Percentiles rank a stretch among this genome's conserved stretches.
These are phyloP conservation scores for Lycopodina hypogea DNA, from an alignment of 37 sponge, comb jelly and placozoan genomes.

Conservation along the genomic window DNA sequence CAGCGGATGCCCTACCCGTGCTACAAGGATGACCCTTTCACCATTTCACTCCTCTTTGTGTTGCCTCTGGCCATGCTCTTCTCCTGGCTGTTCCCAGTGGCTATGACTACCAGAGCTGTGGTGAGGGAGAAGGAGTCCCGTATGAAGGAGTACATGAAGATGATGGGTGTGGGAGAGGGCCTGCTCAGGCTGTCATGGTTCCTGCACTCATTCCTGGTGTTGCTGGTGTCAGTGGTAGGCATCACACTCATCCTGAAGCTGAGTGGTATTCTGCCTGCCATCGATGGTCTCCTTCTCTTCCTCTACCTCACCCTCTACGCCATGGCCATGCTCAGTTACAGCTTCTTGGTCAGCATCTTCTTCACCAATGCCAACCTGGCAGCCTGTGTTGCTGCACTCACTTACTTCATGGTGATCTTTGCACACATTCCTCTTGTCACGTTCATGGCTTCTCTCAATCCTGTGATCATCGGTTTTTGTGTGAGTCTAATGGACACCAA, in stretches of 20 bases:
- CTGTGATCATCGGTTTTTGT: background rate
- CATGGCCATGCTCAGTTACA: constrained; percentile 37
- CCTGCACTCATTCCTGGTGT: background rate
- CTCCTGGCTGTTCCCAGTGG: constrained; percentile 88
- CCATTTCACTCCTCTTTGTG: constrained; percentile 25
- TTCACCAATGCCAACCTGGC: constrained; percentile 91
- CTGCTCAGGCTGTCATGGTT: constrained; percentile 84
- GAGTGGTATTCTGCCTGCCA: constrained; percentile 22
- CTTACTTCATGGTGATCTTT: constrained; percentile 82
- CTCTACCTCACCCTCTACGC: constrained; percentile 62
- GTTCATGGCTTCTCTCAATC: constrained; percentile 21
- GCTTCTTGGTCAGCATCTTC: constrained; percentile 75
- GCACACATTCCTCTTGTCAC: constrained; percentile 24
- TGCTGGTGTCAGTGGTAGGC: constrained; percentile 42
- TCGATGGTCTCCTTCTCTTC: constrained; percentile 40
- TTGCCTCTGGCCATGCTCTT: constrained; percentile 81
- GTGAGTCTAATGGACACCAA: no score
- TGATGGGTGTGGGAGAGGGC: constrained; percentile 80
- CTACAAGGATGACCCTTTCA: constrained; percentile 73
- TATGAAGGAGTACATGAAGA: constrained; percentile 77
- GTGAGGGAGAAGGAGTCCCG: constrained; percentile 81
- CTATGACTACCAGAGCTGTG: constrained; percentile 72
- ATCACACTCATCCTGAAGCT: constrained; percentile 43
- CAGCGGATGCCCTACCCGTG: constrained; percentile 98
- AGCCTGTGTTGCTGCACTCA: constrained; percentile 71